Base-by-base conservation (phyloP, 2,797 vertebrate genomes). In the Dendrocincla fuliginosa region DNA sequence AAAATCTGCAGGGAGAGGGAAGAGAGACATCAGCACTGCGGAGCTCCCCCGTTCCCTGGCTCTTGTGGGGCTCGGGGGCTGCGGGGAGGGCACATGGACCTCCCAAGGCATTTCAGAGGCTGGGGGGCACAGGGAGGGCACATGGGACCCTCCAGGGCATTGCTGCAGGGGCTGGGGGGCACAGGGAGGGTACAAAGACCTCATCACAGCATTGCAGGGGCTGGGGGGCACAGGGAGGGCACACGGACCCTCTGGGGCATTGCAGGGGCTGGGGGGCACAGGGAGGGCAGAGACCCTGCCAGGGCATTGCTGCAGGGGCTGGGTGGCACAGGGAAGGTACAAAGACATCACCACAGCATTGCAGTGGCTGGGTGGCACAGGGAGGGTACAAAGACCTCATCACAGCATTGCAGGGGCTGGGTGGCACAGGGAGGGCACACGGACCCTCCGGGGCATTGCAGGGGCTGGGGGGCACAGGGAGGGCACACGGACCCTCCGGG, bases 1-100 rank as follows among this genome's bases (percentile, higher is more conserved):
- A 6, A 96, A 97, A 79, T 97, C 97, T 97, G 93, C 3, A 76
- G 64, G 25, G 42, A 85, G 69, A 94, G 19, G 50, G 50, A 14
- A 81, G 20, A 65, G 68, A 84, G 27, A 3, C 0, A 20, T 96
- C 71, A 96, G 95, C 7, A 14, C 30, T 10, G 11, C 1, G 0
- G 2, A 60, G 32, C 39, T 37, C 37, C 39, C 39, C 17, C 0
- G 2, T 39, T 12, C n/a, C 24, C 60, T 4, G 0, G 9, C 8
- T 44, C 35, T 24, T 6, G 3, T 1, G 0, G 7, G 63, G 23
- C 22, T 64, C 6, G 32, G 32, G 41, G 61, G 32, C 61, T 64
- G 61, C 61, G 24, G 32, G 41, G 42, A 17, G 42, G 42, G 22
- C 22, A 44, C 41, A n/a, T 5, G 22, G 22, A 15, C 61, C 32